Evolutionary conservation across 1,140 invertebrate species (phyloP), one percentile per base, ranked within the genome.

Genomic region (Drosophila hydei): DNA sequence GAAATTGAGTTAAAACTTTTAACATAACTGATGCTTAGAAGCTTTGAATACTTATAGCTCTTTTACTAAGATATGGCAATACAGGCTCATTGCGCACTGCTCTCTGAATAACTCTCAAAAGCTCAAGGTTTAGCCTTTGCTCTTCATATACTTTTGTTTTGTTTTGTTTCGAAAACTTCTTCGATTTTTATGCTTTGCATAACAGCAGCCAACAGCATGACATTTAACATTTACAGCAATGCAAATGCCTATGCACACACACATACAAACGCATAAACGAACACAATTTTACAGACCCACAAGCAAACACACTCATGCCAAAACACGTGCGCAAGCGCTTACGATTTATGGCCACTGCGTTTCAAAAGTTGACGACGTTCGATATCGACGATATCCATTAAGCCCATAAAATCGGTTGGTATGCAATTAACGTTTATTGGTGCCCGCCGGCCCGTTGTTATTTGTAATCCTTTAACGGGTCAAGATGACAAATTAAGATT

Each of bases 351-450:
- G 77, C 80, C 80, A 50, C 47, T 19, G 59, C 55, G 56, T 79
- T 75, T 61, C 62, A 23, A 75, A 33, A 76, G 81, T 68, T 75
- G 77, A 77, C 74, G 74, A 74, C 85, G 75, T 77, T 77, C 81
- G 85, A 87, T 88, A 88, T 83, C 83, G 78, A 55, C 78, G 83
- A 88, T 88, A 89, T 77, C 79, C 84, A 89, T 89, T 89, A 89
- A 89, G 84, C 79, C 85, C 79, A 89, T 89, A 89, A 89, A 89
- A 89, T 89, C 84, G 74, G 77, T 80, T 80, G 73, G 85, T 69
- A 85, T 89, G 84, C 84, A 89, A 89, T 89, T 89, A 89, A 84
- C 79, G 79, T 89, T 89, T 89, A 89, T 88, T 47, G 77, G 47
- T 11, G 23, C 21, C 14, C 43, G 43, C 2, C 30, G 30, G 30